Base-by-base conservation (phyloP, 2,113 vertebrate genomes). In the Antigone vipio region DNA sequence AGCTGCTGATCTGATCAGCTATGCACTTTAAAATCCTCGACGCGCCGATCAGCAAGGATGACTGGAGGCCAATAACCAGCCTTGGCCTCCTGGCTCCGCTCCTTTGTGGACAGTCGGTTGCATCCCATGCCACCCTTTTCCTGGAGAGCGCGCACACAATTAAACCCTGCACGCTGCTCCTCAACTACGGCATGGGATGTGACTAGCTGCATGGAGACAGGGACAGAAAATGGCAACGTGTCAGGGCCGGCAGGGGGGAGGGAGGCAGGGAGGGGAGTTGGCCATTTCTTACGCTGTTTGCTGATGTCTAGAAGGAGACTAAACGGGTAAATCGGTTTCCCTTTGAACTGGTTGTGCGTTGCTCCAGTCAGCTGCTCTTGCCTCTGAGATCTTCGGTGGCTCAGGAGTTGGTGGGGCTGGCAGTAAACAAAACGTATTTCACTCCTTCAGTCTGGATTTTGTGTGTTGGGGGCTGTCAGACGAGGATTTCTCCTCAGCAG, bases 1-100 rank as follows among this genome's bases (percentile, higher is more conserved):
- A 94, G 87, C 91, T 94, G 94, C 89, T 92, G 94, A 94, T 96
- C 74, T 67, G 90, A 97, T 96, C 94, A 84, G 80, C 83, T 85
- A 59, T 47, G 73, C 4, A 4, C 86, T 95, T 93, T 85, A 85
- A 91, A 94, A 97, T 85, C 88, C 45, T 89, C 22, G 45, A 78
- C 3, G 9, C 1, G 27, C 79, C 16, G 15, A 75, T 87, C 58
- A 63, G 89, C 74, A 22, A 92, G 88, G 68, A 50, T 77, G 91
- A 92, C 74, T 93, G 2, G 59, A 91, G 94, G 89, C 92, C 67
- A 77, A 3, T 73, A 88, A 77, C 35, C 87, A 77, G 77, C 94
- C 93, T 81, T 80, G 85, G 84, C 91, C 92, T 92, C 73, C 88
- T 95, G 91, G 74, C 94, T 94, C 72, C 0, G 7, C 88, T 95